These are phyloP conservation scores for Drosophila mettleri DNA, from an alignment of 2,888 invertebrate genomes.

Conservation along the genomic window DNA sequence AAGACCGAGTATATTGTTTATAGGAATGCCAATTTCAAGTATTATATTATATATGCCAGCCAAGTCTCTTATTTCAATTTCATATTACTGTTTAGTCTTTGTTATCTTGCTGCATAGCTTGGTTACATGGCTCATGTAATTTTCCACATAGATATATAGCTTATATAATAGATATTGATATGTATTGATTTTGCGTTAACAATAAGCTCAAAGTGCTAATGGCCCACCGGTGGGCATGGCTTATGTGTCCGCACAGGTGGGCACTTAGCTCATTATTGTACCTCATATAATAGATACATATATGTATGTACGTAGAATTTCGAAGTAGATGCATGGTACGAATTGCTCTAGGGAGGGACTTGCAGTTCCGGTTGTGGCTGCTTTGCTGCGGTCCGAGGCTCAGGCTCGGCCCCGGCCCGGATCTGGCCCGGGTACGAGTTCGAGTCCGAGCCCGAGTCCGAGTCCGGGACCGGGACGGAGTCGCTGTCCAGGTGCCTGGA, in stretches of 20 bases:
- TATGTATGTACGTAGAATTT: constrained; percentile 1
- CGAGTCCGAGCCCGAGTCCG: background rate
- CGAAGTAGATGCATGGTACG: background rate
- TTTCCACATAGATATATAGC: too few species aligned
- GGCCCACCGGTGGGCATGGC: background rate
- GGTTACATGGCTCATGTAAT: too few species aligned
- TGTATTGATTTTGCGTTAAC: constrained; percentile 2
- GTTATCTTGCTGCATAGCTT: too few species aligned
- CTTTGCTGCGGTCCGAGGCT: background rate
- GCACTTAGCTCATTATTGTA: constrained; percentile 1
- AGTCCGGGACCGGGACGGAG: background rate
- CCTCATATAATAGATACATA: constrained; percentile 1
- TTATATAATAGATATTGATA: background rate
- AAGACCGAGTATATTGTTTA: too few species aligned
- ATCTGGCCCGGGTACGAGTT: background rate
- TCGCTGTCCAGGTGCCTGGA: constrained; percentile 13
- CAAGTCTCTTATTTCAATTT: background rate
- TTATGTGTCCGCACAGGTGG: background rate
- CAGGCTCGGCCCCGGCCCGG: constrained; percentile 3
- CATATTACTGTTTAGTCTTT: background rate
- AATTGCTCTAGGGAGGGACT: background rate
- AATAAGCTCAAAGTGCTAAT: background rate
- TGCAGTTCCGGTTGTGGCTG: constrained; percentile 10
- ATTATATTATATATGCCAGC: too few species aligned
- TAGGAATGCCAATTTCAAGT: too few species aligned